Evolutionary conservation across 2,113 vertebrate species (phyloP).

Genomic region (Asarcornis scutulata): DNA sequence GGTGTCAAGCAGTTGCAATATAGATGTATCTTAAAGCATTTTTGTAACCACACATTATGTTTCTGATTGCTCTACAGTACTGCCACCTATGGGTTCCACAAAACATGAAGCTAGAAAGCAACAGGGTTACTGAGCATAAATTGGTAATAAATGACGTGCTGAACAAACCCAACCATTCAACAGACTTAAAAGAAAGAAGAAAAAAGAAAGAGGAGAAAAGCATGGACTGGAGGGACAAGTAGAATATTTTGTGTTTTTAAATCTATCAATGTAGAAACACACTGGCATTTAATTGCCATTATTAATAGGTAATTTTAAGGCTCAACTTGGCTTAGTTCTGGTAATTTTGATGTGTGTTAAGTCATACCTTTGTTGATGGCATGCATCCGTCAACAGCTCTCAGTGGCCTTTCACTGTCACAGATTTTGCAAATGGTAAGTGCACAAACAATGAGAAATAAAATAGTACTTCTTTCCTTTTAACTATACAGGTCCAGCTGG

Average conservation of each 20-base stretch:
- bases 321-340: neutral
- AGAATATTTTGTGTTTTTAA: neutral
- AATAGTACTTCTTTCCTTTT: accelerated
- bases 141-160: neutral
- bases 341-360: neutral
- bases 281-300: neutral
- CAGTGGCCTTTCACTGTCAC: neutral
- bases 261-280: neutral
- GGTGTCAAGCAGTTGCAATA: neutral
- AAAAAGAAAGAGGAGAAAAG: neutral
- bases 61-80: neutral
- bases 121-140: neutral
- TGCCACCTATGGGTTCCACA: neutral
- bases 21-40: neutral
- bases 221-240: neutral
- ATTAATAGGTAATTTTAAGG: neutral
- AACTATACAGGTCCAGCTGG: neutral
- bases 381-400: neutral
- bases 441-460: neutral
- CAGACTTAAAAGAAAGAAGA: neutral
- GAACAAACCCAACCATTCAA: neutral
- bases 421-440: neutral
- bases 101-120: neutral
- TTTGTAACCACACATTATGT: neutral
- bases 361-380: neutral